These are phyloP conservation scores for Aurelia sp. DNA, from an alignment of 30 jellyfish, hydroid and myxozoan genomes.

Conservation along the genomic window DNA sequence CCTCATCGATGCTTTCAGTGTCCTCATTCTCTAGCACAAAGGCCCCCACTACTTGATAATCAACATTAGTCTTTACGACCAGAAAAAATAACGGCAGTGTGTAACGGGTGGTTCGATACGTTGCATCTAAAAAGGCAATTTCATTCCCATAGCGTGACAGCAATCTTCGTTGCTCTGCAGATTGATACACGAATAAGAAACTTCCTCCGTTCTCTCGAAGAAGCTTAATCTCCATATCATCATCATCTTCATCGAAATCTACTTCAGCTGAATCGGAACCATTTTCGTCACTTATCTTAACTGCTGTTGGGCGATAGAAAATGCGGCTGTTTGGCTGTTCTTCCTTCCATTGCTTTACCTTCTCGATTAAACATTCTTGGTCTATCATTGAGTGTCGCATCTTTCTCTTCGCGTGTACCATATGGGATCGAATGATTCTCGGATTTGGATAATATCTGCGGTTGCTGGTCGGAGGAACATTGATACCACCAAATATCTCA, in stretches of 20 bases:
- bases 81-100: constrained; percentile 83
- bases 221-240: neutral
- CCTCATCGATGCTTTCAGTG: constrained; percentile 67
- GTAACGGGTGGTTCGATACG: constrained; percentile 65
- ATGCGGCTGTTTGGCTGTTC: neutral
- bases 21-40: constrained; percentile 65
- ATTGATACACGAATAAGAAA: constrained; percentile 73
- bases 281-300: neutral
- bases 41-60: constrained; percentile 80
- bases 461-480: neutral
- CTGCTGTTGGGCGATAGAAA: neutral
- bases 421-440: constrained; percentile 18
- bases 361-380: neutral
- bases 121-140: constrained; percentile 71
- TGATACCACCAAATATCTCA: neutral
- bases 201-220: neutral
- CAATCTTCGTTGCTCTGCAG: constrained; percentile 72
- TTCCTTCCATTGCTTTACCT: neutral
- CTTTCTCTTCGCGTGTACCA: neutral
- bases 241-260: neutral
- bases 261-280: neutral
- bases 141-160: constrained; percentile 77
- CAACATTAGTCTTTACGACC: constrained; percentile 87
- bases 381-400: constrained; percentile 12
- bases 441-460: constrained; percentile 14